Evolutionary conservation across 1,140 invertebrate species (phyloP).

Genomic region (Chironomus tepperi): DNA sequence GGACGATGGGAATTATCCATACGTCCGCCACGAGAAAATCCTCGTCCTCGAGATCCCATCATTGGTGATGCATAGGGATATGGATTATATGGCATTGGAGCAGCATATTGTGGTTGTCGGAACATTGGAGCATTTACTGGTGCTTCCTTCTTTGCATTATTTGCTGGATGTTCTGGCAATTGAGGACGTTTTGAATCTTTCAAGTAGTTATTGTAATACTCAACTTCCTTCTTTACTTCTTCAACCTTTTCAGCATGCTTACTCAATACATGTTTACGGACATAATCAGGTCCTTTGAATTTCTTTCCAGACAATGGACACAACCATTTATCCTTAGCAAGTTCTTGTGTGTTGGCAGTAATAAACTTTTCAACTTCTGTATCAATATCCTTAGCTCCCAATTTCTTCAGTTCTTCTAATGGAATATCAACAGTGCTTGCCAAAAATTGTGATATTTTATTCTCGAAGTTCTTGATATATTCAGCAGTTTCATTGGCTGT

Average conservation of each 20-base stretch:
- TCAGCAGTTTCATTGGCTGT: constrained; percentile 59
- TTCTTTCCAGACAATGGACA: constrained; percentile 98
- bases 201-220: constrained; percentile 98
- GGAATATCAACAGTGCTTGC: constrained; percentile 57
- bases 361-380: constrained; percentile 92
- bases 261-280: constrained; percentile 96
- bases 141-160: constrained; percentile 43
- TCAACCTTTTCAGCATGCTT: constrained; percentile 96
- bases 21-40: not conserved
- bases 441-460: constrained; percentile 82
- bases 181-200: constrained; percentile 90
- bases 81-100: not conserved
- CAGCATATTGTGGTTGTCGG: constrained; percentile 42
- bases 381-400: constrained; percentile 81
- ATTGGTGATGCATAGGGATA: constrained; percentile 22
- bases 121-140: constrained; percentile 43
- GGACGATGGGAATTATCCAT: constrained; percentile 51
- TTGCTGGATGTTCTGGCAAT: constrained; percentile 70
- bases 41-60: not conserved
- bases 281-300: constrained; percentile 98
- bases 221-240: constrained; percentile 91
- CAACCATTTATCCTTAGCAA: constrained; percentile 96
- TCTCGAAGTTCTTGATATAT: constrained; percentile 71
- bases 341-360: constrained; percentile 85
- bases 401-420: constrained; percentile 73